Percentiles rank a stretch among this genome's conserved stretches.
Conservation (phyloP, 35 echinoderm and acorn worm species). For the Lytechinus variegatus region DNA sequence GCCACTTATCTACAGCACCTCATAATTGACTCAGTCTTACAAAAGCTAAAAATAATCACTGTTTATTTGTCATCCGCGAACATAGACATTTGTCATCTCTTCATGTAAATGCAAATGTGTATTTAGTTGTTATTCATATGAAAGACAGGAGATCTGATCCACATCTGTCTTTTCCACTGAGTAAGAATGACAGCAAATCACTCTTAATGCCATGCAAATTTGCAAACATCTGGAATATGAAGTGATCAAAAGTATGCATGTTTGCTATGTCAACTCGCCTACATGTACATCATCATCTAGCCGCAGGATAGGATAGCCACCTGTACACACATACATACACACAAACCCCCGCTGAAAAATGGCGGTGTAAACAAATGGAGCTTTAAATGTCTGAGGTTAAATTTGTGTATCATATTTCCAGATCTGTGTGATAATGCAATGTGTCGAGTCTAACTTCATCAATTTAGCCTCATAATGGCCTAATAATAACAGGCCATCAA, state of each 20-base stretch:
- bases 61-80: not conserved
- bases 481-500: conserved; percentile 42
- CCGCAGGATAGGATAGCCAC: not conserved
- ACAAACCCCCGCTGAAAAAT: not conserved
- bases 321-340: not conserved
- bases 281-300: not conserved
- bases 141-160: not conserved
- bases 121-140: not conserved
- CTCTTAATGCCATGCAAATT: not conserved
- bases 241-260: not conserved
- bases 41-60: conserved; percentile 19
- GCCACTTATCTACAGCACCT: not conserved
- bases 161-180: not conserved
- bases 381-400: conserved; percentile 49
- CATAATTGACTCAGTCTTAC: not conserved
- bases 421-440: conserved; percentile 27
- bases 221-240: not conserved
- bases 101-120: not conserved
- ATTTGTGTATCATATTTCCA: conserved; percentile 33
- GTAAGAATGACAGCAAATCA: conserved; percentile 3
- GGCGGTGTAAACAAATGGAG: not conserved
- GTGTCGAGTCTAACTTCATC: conserved; percentile 44
- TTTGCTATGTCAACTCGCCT: not conserved
- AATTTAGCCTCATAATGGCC: conserved; percentile 41
- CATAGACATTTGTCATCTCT: not conserved